These are phyloP conservation scores for Dicaeum eximium DNA, from an alignment of 2,113 vertebrate species.

Conservation along the genomic window DNA sequence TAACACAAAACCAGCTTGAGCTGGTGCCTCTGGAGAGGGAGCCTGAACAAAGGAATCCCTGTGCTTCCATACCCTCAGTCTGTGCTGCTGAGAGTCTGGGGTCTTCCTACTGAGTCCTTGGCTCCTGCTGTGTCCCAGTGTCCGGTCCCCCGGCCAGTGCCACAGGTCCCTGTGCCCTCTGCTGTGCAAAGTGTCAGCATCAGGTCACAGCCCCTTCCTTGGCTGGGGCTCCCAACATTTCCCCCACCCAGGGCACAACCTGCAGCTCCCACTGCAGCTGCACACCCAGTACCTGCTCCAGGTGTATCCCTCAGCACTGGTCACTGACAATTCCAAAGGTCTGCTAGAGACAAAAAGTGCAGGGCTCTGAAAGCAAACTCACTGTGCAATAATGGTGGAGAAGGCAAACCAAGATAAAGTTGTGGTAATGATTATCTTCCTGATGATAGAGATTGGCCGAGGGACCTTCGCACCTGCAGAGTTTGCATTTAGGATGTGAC, in stretches of 20 bases:
- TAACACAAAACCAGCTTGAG: not conserved
- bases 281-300: not conserved
- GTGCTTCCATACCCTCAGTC: not conserved
- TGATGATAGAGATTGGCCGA: not conserved
- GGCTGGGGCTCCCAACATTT: not conserved
- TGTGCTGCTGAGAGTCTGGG: not conserved
- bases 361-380: not conserved
- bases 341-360: not conserved
- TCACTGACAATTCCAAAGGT: not conserved
- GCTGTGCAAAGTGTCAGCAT: not conserved
- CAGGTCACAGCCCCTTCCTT: not conserved
- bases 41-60: not conserved
- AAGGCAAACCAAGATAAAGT: not conserved
- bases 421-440: not conserved
- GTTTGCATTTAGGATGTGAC: not conserved
- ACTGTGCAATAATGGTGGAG: not conserved
- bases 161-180: not conserved
- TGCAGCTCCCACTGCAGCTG: not conserved
- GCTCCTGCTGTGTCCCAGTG: not conserved
- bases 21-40: not conserved
- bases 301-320: not conserved
- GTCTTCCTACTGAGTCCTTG: not conserved
- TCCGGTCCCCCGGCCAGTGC: fast-evolving
- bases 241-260: fast-evolving
- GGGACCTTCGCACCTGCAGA: not conserved